Evolutionary conservation across 2,113 vertebrate genomes (phyloP), one percentile per base, ranked within the genome.

Genomic region (Noturus placidus): DNA sequence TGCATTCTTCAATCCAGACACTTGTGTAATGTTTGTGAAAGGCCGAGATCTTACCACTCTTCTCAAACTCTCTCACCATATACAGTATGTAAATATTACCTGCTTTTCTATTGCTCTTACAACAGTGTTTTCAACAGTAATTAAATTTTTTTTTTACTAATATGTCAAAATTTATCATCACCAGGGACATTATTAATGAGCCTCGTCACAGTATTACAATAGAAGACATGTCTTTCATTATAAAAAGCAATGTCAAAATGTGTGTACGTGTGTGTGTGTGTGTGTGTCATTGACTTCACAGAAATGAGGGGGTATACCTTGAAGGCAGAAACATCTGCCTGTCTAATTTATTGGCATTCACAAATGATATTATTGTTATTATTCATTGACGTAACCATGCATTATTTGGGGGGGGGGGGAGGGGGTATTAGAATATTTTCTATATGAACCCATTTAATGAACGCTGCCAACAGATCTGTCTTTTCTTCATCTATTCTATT

Each of bases 1-100:
- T 46, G 57, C 67, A 85, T 88, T 88, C 82, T 76, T 90, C 59
- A 84, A 82, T 77, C 54, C 46, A 74, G 85, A 63, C 81, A 89
- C 80, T 42, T 25, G 50, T 38, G 72, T 33, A 65, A 50, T 74
- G 65, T 80, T 86, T 56, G 59, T n/a, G 27, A 82, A 82, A 78
- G 78, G 33, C 22, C 33, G 33, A 82, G 70, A 77, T 87, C 77
- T 14, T n/a, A 30, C 30, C 30, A 20, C 4, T 77, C 33, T 76
- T 30, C 25, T 13, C 5, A n/a, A 30, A 8, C 6, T 35, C 59
- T 65, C 22, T 20, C 42, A 52, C 42, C 72, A 30, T 59, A 78
- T 63, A n/a, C n/a, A n/a, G n/a, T n/a, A 46, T 86, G 11, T 78
- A 69, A 25, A 14, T 25, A 61, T 42, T 15, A 82, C 11, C n/a